Percentiles rank a stretch among this genome's conserved stretches.
These are phyloP conservation scores for Koerneria pararmatus DNA, from an alignment of 2,888 invertebrate species.

Conservation along the genomic window DNA sequence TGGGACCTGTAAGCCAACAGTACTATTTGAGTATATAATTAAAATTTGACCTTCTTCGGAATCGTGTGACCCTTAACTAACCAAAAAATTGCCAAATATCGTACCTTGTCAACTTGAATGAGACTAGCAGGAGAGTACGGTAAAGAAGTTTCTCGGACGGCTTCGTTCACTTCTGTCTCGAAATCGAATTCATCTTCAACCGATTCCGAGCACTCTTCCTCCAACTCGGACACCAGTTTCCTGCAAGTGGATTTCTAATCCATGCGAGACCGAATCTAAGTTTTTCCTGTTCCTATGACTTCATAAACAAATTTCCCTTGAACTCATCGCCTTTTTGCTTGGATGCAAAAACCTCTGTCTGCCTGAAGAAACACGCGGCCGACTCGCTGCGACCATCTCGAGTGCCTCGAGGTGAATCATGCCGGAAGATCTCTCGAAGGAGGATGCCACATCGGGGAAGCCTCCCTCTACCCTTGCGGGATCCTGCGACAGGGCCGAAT, in stretches of 20 bases:
- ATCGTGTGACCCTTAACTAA: no score
- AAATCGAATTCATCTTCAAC: constrained; percentile 35
- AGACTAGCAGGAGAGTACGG: constrained; percentile 27
- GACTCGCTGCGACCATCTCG: constrained; percentile 82
- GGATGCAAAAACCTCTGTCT: no score
- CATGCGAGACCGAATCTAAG: background rate
- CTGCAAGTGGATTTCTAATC: constrained; percentile 17
- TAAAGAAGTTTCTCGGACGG: constrained; percentile 29
- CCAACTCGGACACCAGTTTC: constrained; percentile 28
- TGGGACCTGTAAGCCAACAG: no score
- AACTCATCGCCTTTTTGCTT: no score
- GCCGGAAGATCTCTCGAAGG: constrained; percentile 63
- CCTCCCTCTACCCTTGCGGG: no score
- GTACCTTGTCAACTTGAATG: constrained; percentile 12
- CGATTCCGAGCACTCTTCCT: constrained; percentile 31
- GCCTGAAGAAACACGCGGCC: constrained; percentile 61
- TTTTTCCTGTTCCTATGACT: constrained; percentile 15
- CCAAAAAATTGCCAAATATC: no score
- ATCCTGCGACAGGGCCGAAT: background rate
- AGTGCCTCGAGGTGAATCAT: constrained; percentile 83
- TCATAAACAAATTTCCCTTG: no score
- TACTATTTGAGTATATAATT: background rate
- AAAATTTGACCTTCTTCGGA: background rate
- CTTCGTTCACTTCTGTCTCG: constrained; percentile 26
- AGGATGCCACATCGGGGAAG: constrained; percentile 31